Base-by-base conservation (phyloP, 2,113 vertebrate species). In the Ailuropoda melanoleuca region DNA sequence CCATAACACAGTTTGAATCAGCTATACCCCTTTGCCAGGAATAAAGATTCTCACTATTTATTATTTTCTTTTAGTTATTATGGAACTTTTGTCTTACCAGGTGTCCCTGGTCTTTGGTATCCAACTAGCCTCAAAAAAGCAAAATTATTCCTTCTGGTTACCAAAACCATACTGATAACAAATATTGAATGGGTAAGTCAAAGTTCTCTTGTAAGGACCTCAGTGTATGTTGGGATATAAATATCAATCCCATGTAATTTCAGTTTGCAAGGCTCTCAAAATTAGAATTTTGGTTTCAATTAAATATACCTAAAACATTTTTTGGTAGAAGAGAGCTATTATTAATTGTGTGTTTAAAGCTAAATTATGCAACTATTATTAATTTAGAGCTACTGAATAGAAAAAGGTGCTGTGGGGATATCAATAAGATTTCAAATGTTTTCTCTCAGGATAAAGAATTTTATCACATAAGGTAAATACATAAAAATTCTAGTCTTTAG, bases 331-430 rank as follows among this genome's bases (percentile, higher is more conserved):
- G 1, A 70, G 14, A 77, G 37, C 5, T 93, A 92, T 85, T 83
- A 89, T 58, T 93, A 50, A 85, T 53, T 85, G 18, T 88, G 5
- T 88, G 4, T 80, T 96, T 97, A 94, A 94, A 46, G 11, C 24
- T 93, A 68, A 87, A 81, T 87, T 55, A 82, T 95, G 31, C 90
- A 93, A 82, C 58, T 88, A 53, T 77, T 88, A 58, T 90, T 94
- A 66, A 82, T 94, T 95, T 93, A 93, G 39, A 97, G 53, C 14
- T 91, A 58, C 62, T 88, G 6, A 97, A 77, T 83, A 81, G 82
- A 56, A 78, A 60, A 85, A 58, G 23, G 3, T 70, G 5, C 56
- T 96, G 2, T 88, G 34, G 26, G 1, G 17, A 56, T 64, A 75
- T 68, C 88, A 95, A 66, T 88, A 93, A 18, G 4, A 74, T 89